phyloP scores from a whole-genome alignment of 1,140 invertebrate species.

The Drosophila nigrodunni region DNA sequence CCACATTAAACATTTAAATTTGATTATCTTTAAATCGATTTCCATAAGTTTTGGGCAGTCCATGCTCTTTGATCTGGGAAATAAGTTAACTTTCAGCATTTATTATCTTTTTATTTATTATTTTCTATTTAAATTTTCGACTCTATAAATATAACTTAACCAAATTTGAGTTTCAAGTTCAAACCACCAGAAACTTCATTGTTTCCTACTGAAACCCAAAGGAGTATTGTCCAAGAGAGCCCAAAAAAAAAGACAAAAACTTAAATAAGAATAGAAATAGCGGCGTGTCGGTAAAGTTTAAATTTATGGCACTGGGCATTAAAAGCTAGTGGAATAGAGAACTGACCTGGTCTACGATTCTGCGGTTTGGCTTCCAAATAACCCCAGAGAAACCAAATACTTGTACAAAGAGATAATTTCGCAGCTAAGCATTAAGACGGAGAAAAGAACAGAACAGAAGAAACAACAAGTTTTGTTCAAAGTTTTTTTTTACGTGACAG shows the following conservation, averaged over 20 bases:
- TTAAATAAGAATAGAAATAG: background rate
- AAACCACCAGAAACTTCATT: constrained; percentile 24
- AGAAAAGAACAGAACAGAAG: constrained; percentile 46
- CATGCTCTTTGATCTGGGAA: too few species aligned
- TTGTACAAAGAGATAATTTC: constrained; percentile 61
- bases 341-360: constrained; percentile 13
- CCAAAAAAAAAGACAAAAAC: background rate
- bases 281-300: constrained; percentile 50
- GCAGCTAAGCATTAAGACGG: constrained; percentile 43
- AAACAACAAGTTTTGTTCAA: constrained; percentile 52
- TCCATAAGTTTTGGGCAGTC: too few species aligned
- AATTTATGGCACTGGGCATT: constrained; percentile 46
- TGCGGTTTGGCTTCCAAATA: constrained; percentile 8
- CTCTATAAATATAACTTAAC: constrained; percentile 15
- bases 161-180: constrained; percentile 1
- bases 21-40: too few species aligned
- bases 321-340: background rate
- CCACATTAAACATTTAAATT: too few species aligned
- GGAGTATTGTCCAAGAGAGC: background rate
- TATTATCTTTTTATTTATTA: too few species aligned
- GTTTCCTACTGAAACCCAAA: constrained; percentile 29
- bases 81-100: too few species aligned
- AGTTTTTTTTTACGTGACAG: constrained; percentile 49
- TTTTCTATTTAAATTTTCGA: background rate
- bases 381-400: constrained; percentile 45